Evolutionary conservation across 1,140 invertebrate genomes (phyloP), one percentile per base, ranked within the genome.

Genomic region (Drosophila yakuba): DNA sequence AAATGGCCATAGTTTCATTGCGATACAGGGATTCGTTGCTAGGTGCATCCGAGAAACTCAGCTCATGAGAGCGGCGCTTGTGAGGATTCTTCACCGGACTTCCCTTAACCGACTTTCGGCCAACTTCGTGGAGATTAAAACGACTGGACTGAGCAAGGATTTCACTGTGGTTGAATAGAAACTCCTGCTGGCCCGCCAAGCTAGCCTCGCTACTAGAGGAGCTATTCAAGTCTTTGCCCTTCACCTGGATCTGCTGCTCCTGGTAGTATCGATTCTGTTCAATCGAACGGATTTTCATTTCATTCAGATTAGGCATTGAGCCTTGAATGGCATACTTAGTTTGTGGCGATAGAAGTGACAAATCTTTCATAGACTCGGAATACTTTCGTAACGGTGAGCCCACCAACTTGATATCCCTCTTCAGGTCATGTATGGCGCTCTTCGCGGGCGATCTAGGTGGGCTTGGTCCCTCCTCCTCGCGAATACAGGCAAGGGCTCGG

Each of bases 261-360:
- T 81, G 76, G 58, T 77, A 92, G 56, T 92, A 92, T 2, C 92
- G 88, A 73, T 92, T 92, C 50, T 92, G 92, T 25, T 92, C 92
- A 39, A 92, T 91, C 10, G 91, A 84, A 17, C 78, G 74, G 17
- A 92, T 74, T 20, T 63, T 67, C 78, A 92, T 91, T 47, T 92
- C 90, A 66, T 92, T 91, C 0, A 92, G 67, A 82, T 92, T 92
- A 8, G 92, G 92, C 91, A 92, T 90, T 1, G 92, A 92, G 4
- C 92, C 92, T 36, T 92, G 91, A 17, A 85, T 92, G 2, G 74
- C 71, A 5, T 80, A 44, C 45, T 86, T 82, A 0, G 74, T 43
- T 55, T 88, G 85, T 0, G 84, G 74, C 36, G 88, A 80, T 1
- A 74, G 60, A 45, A 79, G 48, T 1, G 78, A 90, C 6, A 92